Conservation (phyloP, 2,888 invertebrate species). For the Drosophila tripunctata region DNA sequence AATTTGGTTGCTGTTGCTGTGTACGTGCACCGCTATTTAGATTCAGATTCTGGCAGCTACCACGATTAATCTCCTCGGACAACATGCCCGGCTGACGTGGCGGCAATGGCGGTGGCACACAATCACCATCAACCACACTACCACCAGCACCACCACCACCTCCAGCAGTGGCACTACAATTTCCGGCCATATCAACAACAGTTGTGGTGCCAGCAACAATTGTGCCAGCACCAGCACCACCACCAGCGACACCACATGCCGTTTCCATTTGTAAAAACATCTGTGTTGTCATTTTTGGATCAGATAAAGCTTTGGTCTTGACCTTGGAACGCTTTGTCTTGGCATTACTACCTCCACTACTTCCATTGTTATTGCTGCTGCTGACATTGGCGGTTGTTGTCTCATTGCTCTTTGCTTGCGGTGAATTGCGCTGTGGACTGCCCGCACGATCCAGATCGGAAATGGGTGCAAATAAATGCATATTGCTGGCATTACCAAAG, state of each 20-base stretch:
- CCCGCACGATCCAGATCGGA: constrained; percentile 83
- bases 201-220: constrained; percentile 10
- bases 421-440: constrained; percentile 68
- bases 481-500: constrained; percentile 52
- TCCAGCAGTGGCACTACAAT: neutral
- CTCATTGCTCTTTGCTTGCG: constrained; percentile 22
- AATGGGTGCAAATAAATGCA: constrained; percentile 71
- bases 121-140: constrained; percentile 49
- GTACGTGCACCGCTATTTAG: constrained; percentile 71
- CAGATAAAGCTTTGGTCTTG: constrained; percentile 84
- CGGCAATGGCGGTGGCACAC: constrained; percentile 86
- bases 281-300: constrained; percentile 85
- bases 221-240: too few species aligned
- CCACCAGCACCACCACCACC: neutral
- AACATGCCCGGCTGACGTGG: constrained; percentile 86
- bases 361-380: constrained; percentile 4
- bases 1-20: constrained; percentile 80
- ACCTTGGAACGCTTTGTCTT: constrained; percentile 78
- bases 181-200: constrained; percentile 8
- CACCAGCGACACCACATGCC: constrained; percentile 52
- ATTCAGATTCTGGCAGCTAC: constrained; percentile 79
- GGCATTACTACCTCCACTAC: constrained; percentile 38
- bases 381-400: constrained; percentile 22
- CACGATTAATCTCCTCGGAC: constrained; percentile 77
- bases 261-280: constrained; percentile 84